These are phyloP conservation scores for Ricordea florida DNA, from an alignment of 92 coral and sea anemone genomes.

Conservation along the genomic window DNA sequence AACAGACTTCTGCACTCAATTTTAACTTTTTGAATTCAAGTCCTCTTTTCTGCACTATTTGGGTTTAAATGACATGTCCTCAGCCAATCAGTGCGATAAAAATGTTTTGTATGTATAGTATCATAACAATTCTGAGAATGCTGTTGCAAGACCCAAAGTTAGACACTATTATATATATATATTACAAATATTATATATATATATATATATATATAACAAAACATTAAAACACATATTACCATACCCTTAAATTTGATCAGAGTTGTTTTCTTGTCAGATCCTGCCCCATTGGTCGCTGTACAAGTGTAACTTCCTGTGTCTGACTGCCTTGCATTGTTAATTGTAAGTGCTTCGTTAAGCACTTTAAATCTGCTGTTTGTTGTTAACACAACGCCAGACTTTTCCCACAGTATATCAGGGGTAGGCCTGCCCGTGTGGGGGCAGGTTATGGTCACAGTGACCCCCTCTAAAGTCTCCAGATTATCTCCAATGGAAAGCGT, in stretches of 20 bases:
- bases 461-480: constrained; percentile 66
- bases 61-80: too few relatives aligned
- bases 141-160: too few relatives aligned
- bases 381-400: constrained; percentile 49
- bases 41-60: too few relatives aligned
- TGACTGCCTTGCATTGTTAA: constrained; percentile 51
- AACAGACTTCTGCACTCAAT: too few relatives aligned
- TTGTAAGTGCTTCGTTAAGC: constrained; percentile 53
- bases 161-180: too few relatives aligned
- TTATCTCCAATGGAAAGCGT: constrained; percentile 77
- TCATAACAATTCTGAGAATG: too few relatives aligned
- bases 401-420: constrained; percentile 80
- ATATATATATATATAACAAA: too few relatives aligned
- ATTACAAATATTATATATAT: too few relatives aligned
- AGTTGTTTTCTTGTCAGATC: constrained; percentile 65
- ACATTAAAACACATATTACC: too few relatives aligned
- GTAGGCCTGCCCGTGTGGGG: constrained; percentile 79
- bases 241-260: constrained; percentile 68
- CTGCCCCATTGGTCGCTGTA: constrained; percentile 83
- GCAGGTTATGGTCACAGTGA: constrained; percentile 74
- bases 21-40: too few relatives aligned
- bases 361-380: constrained; percentile 16
- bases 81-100: too few relatives aligned
- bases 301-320: constrained; percentile 82
- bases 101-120: too few relatives aligned